These are phyloP conservation scores for Hyposoter didymator DNA, from an alignment of 2,888 invertebrate species.

Conservation along the genomic window DNA sequence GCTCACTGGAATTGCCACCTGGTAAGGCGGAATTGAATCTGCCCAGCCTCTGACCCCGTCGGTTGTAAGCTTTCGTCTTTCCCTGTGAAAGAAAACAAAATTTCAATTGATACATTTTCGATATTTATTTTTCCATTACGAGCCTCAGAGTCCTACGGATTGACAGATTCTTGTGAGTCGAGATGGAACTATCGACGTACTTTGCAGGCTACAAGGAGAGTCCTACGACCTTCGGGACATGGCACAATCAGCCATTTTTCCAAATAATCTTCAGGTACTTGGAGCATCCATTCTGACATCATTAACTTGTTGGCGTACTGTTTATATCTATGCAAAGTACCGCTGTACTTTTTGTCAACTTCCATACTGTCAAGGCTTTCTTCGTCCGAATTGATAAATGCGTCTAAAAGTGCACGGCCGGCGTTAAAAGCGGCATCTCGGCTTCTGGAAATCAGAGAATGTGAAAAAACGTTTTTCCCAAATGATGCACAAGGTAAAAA, in stretches of 20 bases:
- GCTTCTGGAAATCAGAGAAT: slow-evolving; percentile 71
- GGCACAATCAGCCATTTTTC: slow-evolving; percentile 90
- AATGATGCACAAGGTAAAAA: neutral
- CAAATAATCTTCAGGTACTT: slow-evolving; percentile 91
- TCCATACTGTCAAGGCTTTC: slow-evolving; percentile 72
- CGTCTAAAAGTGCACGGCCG: slow-evolving; percentile 85
- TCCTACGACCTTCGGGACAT: slow-evolving; percentile 93
- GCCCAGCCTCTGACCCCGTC: slow-evolving; percentile 85
- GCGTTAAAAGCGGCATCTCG: slow-evolving; percentile 77
- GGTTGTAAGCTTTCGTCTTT: slow-evolving; percentile 89
- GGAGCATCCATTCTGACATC: slow-evolving; percentile 97
- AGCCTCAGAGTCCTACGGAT: neutral
- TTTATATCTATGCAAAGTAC: slow-evolving; percentile 65
- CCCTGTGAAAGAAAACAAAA: slow-evolving; percentile 85
- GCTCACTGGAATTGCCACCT: slow-evolving; percentile 87
- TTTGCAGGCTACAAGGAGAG: slow-evolving; percentile 91
- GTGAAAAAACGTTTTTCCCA: neutral
- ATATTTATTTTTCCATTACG: neutral
- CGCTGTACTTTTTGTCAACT: slow-evolving; percentile 55
- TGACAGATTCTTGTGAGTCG: neutral
- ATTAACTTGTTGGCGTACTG: slow-evolving; percentile 88
- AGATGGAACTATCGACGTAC: slow-evolving; percentile 79
- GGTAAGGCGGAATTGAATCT: slow-evolving; percentile 88
- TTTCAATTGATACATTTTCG: neutral
- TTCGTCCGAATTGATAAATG: slow-evolving; percentile 74